Evolutionary conservation across 2,888 invertebrate genomes (phyloP).

Genomic region (Phaonia tiefii): DNA sequence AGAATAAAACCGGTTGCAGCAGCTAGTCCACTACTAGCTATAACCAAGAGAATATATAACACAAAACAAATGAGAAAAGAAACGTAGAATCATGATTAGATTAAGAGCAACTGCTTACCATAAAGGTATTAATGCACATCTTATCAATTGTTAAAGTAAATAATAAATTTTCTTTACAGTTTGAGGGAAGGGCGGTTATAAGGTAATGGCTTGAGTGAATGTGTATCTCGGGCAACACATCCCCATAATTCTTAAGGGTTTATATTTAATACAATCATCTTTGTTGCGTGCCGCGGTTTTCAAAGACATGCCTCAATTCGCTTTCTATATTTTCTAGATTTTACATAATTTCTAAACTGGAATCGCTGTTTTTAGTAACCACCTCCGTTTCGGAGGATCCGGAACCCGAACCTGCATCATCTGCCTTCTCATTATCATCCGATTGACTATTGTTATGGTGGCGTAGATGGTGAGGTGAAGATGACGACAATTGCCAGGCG

Average conservation of each 20-base stretch:
- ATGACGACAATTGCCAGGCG: constrained; percentile 86
- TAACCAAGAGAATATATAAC: too few relatives aligned
- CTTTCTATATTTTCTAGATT: constrained; percentile 18
- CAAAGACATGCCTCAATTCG: too few relatives aligned
- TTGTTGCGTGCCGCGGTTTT: too few relatives aligned
- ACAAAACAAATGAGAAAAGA: constrained; percentile 24
- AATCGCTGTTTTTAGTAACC: constrained; percentile 88
- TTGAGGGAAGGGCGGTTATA: background rate
- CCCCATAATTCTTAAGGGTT: background rate
- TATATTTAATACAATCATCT: constrained; percentile 12
- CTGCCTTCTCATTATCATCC: constrained; percentile 81
- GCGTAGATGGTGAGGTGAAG: constrained; percentile 70
- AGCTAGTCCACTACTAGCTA: too few relatives aligned
- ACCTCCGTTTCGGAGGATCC: constrained; percentile 88
- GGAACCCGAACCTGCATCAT: constrained; percentile 84
- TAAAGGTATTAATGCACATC: constrained; percentile 17
- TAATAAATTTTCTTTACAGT: background rate
- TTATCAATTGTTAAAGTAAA: constrained; percentile 29
- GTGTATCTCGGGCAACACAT: background rate
- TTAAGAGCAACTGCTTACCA: constrained; percentile 6
- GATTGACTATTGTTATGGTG: constrained; percentile 79
- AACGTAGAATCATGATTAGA: constrained; percentile 39
- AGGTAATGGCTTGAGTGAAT: constrained; percentile 9
- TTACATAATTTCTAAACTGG: constrained; percentile 88
- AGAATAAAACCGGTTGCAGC: too few relatives aligned